Base-by-base conservation (phyloP, 2,888 invertebrate genomes). In the Papilio protenor region DNA sequence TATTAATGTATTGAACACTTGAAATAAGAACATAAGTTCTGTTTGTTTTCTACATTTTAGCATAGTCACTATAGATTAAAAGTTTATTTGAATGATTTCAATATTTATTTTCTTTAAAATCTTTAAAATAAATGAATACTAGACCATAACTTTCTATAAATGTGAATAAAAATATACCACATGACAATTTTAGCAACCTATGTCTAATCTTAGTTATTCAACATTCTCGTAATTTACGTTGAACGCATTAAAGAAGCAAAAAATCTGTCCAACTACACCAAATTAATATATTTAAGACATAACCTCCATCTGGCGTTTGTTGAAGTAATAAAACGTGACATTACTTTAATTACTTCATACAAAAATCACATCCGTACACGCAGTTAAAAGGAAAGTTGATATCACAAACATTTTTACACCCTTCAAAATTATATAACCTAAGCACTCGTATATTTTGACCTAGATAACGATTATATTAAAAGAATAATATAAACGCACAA, bases 401-500 rank as follows among this genome's bases (percentile, higher is more conserved):
- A 40, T 1, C 45, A 11, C 12, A 45, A 69, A 69, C 45, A 45
- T 40, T 45, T 4, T 69, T 69, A 40, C 45, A 69, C 45, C 45
- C 66, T 45, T 66, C 66, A 69, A 69, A 69, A 69, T 69, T 69
- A 69, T 69, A 69, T 69, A 69, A 69, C 66, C 66, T 69, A 45
- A 69, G 12, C n/a, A 1, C 66, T 21, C 45, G 12, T 69, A 21
- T 69, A 45, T n/a, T 69, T 40, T n/a, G 64, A 8, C 40, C 64
- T 45, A 33, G 21, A 45, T 21, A 21, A 4, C 4, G 45, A 69
- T 12, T 40, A 40, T 11, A 4, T 45, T 69, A 45, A 69, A 78
- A 66, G 79, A 81, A 76, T 77, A 78, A 76, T 81, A 73, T 76
- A 10, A 45, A 40, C 11, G 79, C 79, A 79, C 76, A 59, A 76